phyloP scores from a whole-genome alignment of 2,888 invertebrate genomes.

The Drosophila barbarae region DNA sequence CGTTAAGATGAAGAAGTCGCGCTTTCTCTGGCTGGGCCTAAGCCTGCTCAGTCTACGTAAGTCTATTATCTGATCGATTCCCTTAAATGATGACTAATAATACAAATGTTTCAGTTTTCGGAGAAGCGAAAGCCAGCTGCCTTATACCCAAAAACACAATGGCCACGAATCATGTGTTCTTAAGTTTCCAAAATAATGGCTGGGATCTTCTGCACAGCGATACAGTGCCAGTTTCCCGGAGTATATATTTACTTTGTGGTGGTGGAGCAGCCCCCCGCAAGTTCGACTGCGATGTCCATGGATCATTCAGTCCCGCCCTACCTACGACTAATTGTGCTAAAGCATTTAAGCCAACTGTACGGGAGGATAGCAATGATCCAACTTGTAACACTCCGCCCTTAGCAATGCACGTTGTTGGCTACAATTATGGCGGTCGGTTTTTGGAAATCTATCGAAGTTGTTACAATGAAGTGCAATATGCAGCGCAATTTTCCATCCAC shows the following conservation, averaged over 20 bases:
- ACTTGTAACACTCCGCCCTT: conserved; percentile 18
- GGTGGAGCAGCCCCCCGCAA: fast-evolving
- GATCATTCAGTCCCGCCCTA: background rate
- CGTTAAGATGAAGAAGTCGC: conserved; percentile 30
- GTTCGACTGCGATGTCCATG: background rate
- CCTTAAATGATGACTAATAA: background rate
- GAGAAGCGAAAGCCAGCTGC: background rate
- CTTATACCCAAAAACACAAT: background rate
- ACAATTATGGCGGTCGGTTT: conserved; percentile 24
- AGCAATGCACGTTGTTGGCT: conserved; percentile 46
- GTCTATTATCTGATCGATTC: background rate
- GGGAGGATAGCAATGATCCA: background rate
- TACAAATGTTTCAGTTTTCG: conserved; percentile 1
- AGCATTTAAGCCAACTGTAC: conserved; percentile 1
- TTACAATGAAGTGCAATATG: conserved; percentile 15
- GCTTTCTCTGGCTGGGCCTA: background rate
- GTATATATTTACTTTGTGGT: conserved; percentile 4
- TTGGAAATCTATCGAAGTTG: conserved; percentile 58
- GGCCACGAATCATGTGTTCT: conserved; percentile 2
- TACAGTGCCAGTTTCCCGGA: background rate
- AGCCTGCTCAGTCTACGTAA: conserved; percentile 2
- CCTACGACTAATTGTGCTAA: background rate
- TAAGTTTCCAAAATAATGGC: background rate
- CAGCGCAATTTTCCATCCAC: conserved; percentile 43
- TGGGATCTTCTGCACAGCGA: conserved; percentile 7